phyloP scores from a whole-genome alignment of 2,113 vertebrate species.

The Dascyllus trimaculatus region DNA sequence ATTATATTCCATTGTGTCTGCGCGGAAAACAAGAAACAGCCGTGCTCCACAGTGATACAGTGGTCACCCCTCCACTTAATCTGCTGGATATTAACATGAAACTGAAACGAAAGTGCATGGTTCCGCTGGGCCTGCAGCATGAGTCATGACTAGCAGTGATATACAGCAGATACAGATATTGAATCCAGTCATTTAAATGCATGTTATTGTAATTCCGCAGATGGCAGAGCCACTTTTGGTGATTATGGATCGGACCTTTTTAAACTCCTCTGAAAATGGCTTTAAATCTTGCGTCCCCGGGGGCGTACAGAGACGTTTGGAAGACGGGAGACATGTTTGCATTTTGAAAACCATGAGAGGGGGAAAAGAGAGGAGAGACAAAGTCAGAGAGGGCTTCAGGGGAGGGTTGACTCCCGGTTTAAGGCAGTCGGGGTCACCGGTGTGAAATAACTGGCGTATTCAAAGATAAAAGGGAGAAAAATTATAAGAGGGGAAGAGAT shows the following conservation, averaged over 20 bases:
- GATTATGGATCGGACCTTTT: conserved; percentile 68
- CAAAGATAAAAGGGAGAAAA: conserved; percentile 40
- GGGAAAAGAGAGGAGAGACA: conserved; percentile 47
- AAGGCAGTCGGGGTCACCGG: conserved; percentile 30
- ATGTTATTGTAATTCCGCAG: conserved; percentile 67
- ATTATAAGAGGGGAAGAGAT: conserved; percentile 20
- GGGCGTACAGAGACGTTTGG: conserved; percentile 27
- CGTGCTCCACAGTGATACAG: conserved; percentile 18
- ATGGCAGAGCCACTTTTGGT: conserved; percentile 56
- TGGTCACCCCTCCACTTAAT: conserved; percentile 59
- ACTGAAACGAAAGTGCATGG: conserved; percentile 27
- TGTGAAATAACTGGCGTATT: conserved; percentile 35
- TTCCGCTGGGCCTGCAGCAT: conserved; percentile 23
- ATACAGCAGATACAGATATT: conserved; percentile 50
- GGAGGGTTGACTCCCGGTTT: conserved; percentile 45
- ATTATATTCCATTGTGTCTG: conserved; percentile 65
- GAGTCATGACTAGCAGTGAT: conserved; percentile 62
- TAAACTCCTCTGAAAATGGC: conserved; percentile 44
- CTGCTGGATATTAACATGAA: conserved; percentile 49
- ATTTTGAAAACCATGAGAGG: conserved; percentile 37
- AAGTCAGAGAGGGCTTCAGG: conserved; percentile 52
- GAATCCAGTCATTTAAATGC: conserved; percentile 61
- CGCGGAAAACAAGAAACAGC: conserved; percentile 48
- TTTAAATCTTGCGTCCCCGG: conserved; percentile 30
- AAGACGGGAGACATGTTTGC: conserved; percentile 51